phyloP scores from a whole-genome alignment of 1,140 invertebrate species.

The Protaetia brevitarsis region DNA sequence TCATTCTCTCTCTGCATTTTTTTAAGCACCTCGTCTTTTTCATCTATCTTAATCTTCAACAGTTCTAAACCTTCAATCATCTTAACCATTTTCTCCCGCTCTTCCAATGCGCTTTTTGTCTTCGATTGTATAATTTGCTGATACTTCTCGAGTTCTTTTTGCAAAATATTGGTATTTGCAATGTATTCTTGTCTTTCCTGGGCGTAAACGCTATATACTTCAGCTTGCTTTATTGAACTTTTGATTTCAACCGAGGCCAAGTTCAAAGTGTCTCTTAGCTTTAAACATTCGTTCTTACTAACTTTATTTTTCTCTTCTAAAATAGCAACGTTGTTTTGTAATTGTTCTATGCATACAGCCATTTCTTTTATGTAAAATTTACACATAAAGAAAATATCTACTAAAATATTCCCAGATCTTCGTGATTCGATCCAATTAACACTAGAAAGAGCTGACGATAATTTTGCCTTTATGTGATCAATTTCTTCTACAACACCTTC shows the following conservation, averaged over 20 bases:
- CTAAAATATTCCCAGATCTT: not conserved
- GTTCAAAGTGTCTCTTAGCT: not conserved
- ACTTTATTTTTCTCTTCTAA: not conserved
- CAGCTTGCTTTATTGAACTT: not conserved
- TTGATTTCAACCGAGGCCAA: not conserved
- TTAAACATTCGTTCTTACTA: conserved; percentile 2
- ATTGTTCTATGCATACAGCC: not conserved
- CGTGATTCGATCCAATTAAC: not conserved
- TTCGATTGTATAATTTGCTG: conserved; percentile 9
- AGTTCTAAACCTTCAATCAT: conserved; percentile 25
- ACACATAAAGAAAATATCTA: not conserved
- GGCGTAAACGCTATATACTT: not conserved
- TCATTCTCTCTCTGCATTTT: conserved; percentile 24
- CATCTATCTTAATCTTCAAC: conserved; percentile 19
- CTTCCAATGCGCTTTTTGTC: not conserved
- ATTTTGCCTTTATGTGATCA: not conserved
- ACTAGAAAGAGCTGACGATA: not conserved
- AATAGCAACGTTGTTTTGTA: not conserved
- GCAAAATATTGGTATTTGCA: not conserved
- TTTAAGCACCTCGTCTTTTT: conserved; percentile 24
- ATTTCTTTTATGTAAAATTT: conserved; percentile 5
- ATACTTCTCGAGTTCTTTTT: not conserved
- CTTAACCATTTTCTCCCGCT: conserved; percentile 24
- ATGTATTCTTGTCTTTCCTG: conserved; percentile 9
- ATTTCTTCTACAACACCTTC: not conserved